Percentiles rank a stretch among this genome's conserved stretches.
phyloP scores from a whole-genome alignment of 2,797 vertebrate genomes.

The Premnoplex brunnescens region DNA sequence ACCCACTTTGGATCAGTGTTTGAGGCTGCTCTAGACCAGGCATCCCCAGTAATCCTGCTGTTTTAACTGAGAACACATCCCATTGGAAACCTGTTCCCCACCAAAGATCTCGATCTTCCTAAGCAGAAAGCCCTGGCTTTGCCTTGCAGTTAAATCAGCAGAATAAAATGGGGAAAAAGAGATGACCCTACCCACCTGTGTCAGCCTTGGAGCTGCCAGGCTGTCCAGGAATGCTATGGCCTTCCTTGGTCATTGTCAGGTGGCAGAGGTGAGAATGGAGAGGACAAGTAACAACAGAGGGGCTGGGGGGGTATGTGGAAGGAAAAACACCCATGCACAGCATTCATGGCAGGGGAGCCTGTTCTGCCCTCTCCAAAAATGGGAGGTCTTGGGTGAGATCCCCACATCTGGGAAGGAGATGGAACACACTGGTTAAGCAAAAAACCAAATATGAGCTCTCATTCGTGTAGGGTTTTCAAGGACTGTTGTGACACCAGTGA shows the following conservation, averaged over 20 bases:
- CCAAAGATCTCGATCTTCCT: background rate
- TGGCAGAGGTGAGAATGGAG: background rate
- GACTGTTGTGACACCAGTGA: background rate
- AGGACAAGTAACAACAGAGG: fast-evolving
- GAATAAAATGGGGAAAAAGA: background rate
- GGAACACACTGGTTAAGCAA: background rate
- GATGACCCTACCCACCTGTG: background rate
- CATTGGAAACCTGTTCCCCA: background rate
- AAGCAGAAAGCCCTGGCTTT: background rate
- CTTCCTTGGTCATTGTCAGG: background rate
- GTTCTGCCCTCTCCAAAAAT: background rate
- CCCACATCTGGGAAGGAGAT: fast-evolving
- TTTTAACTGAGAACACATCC: background rate
- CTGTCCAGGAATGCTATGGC: background rate
- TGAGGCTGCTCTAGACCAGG: background rate
- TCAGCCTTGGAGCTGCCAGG: background rate
- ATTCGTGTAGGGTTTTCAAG: fast-evolving
- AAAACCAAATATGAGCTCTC: background rate
- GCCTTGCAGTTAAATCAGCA: background rate
- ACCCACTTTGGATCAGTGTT: background rate
- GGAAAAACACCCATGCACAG: background rate
- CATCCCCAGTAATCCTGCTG: background rate
- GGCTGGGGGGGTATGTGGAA: too few species aligned
- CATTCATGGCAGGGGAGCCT: background rate
- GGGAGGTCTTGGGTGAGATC: fast-evolving